Percentiles rank a stretch among this genome's conserved stretches.
These are phyloP conservation scores for Picathartes gymnocephalus DNA, from an alignment of 2,113 vertebrate species.

Conservation along the genomic window DNA sequence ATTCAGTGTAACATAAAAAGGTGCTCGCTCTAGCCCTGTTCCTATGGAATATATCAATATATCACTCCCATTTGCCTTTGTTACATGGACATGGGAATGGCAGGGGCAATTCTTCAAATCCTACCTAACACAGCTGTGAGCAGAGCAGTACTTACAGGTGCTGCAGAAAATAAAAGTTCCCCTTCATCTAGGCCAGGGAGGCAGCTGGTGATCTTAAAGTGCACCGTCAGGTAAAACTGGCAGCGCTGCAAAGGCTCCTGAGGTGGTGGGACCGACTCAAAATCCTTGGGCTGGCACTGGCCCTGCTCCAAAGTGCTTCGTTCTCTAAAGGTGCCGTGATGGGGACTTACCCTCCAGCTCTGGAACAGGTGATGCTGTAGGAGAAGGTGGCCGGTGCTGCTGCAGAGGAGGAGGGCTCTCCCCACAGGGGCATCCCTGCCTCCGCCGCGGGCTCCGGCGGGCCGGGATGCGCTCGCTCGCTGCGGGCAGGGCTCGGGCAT, in stretches of 20 bases:
- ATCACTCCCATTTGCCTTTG: neutral
- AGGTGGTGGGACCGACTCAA: neutral
- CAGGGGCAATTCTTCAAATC: neutral
- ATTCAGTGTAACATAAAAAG: conserved; percentile 3
- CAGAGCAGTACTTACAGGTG: neutral
- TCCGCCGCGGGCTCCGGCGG: neutral
- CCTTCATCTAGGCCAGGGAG: neutral
- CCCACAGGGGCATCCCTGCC: neutral
- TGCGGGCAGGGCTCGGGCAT: neutral
- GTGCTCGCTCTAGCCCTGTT: neutral
- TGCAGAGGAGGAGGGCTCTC: neutral
- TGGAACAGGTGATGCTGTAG: neutral
- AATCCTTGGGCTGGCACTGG: neutral
- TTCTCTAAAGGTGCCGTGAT: neutral
- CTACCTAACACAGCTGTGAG: neutral
- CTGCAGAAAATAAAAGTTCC: neutral
- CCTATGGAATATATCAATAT: neutral
- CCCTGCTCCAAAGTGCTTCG: neutral
- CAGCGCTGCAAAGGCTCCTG: neutral
- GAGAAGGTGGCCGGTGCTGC: neutral
- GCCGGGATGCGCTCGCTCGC: neutral
- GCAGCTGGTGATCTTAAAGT: neutral
- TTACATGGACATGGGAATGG: neutral
- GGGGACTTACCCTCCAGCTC: neutral
- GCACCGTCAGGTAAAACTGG: neutral